Percentiles rank a stretch among this genome's conserved stretches.
Conservation (phyloP, 1,140 invertebrate species). For the Camponotus pennsylvanicus region DNA sequence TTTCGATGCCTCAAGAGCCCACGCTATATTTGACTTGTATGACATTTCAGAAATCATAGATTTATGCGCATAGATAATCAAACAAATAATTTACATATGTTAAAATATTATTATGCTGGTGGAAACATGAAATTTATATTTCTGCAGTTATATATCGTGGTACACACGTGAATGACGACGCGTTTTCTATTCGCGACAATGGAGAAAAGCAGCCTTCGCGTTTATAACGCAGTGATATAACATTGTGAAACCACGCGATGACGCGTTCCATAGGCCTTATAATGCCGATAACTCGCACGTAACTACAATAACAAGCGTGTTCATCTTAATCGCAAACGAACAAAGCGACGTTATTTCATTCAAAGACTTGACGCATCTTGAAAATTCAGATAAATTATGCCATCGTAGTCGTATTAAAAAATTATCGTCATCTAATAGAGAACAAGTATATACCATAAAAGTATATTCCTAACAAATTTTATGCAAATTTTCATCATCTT, state of each 20-base stretch:
- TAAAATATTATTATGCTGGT: slow-evolving; percentile 27
- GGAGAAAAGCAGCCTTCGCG: slow-evolving; percentile 42
- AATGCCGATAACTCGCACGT: slow-evolving; percentile 55
- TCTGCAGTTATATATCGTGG: not conserved
- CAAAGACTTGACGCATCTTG: slow-evolving; percentile 44
- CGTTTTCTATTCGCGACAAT: slow-evolving; percentile 56
- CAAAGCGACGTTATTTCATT: slow-evolving; percentile 50
- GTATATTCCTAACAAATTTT: not conserved
- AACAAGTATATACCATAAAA: no score
- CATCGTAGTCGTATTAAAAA: not conserved
- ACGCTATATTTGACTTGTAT: slow-evolving; percentile 39
- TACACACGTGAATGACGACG: not conserved
- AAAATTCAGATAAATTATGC: slow-evolving; percentile 33
- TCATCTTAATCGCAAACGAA: slow-evolving; percentile 51
- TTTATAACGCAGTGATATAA: slow-evolving; percentile 49
- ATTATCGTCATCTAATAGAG: not conserved
- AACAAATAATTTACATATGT: slow-evolving; percentile 28
- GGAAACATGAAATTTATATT: slow-evolving; percentile 53
- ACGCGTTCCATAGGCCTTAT: slow-evolving; percentile 48
- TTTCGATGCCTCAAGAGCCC: slow-evolving; percentile 43
- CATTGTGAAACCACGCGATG: slow-evolving; percentile 51
- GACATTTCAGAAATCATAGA: slow-evolving; percentile 42
- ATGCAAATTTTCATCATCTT: not conserved
- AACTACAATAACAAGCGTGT: slow-evolving; percentile 50
- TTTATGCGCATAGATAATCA: slow-evolving; percentile 32